Base-by-base conservation (phyloP, 2,797 vertebrate genomes). In the Pogonophryne albipinna region DNA sequence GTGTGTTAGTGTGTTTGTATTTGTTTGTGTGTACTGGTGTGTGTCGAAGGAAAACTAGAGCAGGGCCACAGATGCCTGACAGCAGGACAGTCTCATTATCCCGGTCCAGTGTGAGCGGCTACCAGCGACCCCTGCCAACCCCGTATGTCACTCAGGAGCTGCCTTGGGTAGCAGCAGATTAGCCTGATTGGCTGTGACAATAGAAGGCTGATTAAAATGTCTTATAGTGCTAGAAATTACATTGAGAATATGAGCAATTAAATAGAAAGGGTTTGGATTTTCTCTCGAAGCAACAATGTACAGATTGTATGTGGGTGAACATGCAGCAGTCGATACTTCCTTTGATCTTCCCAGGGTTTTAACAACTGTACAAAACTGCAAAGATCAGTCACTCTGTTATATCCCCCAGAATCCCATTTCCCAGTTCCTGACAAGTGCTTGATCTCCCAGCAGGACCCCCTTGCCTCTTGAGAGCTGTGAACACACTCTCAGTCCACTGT, bases 61-160 rank as follows among this genome's bases (percentile, higher is more conserved):
- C 76, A 78, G 82, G 81, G 88, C 85, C 89, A 66, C 90, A 92
- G 92, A 89, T 92, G 90, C 89, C 87, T 64, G 80, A 85, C 86
- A 82, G 86, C 68, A 31, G 89, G 87, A 87, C 81, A 68, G 85
- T 87, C 89, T 91, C 89, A 89, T 93, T 93, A 92, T 85, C 87
- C 68, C 23, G 63, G 71, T 87, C 82, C 78, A 78, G 65, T 51
- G 80, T 78, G 80, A 78, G 78, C 73, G 67, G 70, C 76, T 55
- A 75, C 62, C 62, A 71, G 56, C 19, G 50, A 83, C 87, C 87
- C 87, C 84, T 83, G 78, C 84, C 81, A 83, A 83, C 80, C 52
- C 70, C 57, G 42, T 87, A 76, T 89, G 88, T 79, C 90, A 89
- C 83, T 92, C 87, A 90, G 53, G 82, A 74, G 74, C 61, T 47